Evolutionary conservation across 2,113 vertebrate species (phyloP).

Genomic region (Atlantisia rogersi): DNA sequence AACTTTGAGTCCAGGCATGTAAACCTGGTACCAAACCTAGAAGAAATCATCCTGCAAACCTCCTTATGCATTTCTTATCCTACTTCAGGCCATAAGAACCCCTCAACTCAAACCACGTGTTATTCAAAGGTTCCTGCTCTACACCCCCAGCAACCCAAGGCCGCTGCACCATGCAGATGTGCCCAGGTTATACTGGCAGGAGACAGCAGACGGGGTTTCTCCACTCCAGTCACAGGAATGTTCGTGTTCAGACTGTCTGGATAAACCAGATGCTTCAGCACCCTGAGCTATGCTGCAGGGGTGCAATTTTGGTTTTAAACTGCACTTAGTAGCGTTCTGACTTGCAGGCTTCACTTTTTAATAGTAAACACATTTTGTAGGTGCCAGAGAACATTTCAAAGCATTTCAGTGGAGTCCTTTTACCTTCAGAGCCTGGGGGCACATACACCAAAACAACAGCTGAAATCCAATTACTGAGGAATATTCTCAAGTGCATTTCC

Average conservation of each 20-base stretch:
- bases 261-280: slow-evolving; percentile 31
- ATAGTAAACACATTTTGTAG: slow-evolving; percentile 63
- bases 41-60: background rate
- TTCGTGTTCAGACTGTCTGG: background rate
- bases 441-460: slow-evolving; percentile 62
- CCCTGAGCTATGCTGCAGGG: slow-evolving; percentile 23
- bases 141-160: background rate
- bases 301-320: slow-evolving; percentile 49
- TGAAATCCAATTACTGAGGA: slow-evolving; percentile 68
- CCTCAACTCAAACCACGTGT: rapidly evolving
- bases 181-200: background rate
- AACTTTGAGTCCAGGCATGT: background rate
- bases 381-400: slow-evolving; percentile 67
- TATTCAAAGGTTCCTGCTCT: background rate
- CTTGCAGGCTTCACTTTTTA: slow-evolving; percentile 67
- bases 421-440: slow-evolving; percentile 42
- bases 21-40: background rate
- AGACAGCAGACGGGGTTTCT: background rate
- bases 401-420: slow-evolving; percentile 58
- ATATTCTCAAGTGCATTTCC: slow-evolving; percentile 71
- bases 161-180: background rate
- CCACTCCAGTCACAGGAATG: background rate
- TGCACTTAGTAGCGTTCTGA: slow-evolving; percentile 38
- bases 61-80: background rate
- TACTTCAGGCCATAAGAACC: background rate